These are phyloP conservation scores for Limnephilus auricula DNA, from an alignment of 2,888 invertebrate genomes.

Conservation along the genomic window DNA sequence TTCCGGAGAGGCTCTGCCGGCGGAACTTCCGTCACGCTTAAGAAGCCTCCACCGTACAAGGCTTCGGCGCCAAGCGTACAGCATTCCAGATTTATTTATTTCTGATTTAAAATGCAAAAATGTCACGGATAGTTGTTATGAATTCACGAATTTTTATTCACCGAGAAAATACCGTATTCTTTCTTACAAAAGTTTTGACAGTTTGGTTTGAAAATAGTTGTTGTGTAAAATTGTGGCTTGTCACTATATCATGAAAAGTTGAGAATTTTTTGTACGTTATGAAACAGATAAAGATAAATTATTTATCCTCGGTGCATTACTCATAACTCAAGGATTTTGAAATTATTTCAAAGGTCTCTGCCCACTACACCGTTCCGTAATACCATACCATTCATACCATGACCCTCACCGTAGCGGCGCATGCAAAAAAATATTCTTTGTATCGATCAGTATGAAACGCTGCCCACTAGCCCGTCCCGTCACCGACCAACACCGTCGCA, in stretches of 20 bases:
- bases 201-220: background rate
- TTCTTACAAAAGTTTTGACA: background rate
- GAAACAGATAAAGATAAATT: background rate
- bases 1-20: slow-evolving; percentile 60
- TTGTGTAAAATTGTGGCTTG: background rate
- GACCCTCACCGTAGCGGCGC: too few relatives aligned
- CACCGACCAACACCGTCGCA: too few relatives aligned
- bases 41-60: slow-evolving; percentile 20
- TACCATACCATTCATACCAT: too few relatives aligned
- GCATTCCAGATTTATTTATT: slow-evolving; percentile 30
- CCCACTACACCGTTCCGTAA: too few relatives aligned
- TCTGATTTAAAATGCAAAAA: background rate
- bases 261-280: background rate
- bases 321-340: background rate
- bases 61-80: background rate
- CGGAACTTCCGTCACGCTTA: slow-evolving; percentile 60
- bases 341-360: too few relatives aligned
- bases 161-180: background rate
- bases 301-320: background rate
- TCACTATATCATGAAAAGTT: background rate
- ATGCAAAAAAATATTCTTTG: too few relatives aligned
- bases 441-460: too few relatives aligned
- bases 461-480: too few relatives aligned
- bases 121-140: slow-evolving; percentile 7
- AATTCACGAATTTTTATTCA: background rate